Evolutionary conservation across 2,797 vertebrate species (phyloP).

Genomic region (Coracias cyanogaster): DNA sequence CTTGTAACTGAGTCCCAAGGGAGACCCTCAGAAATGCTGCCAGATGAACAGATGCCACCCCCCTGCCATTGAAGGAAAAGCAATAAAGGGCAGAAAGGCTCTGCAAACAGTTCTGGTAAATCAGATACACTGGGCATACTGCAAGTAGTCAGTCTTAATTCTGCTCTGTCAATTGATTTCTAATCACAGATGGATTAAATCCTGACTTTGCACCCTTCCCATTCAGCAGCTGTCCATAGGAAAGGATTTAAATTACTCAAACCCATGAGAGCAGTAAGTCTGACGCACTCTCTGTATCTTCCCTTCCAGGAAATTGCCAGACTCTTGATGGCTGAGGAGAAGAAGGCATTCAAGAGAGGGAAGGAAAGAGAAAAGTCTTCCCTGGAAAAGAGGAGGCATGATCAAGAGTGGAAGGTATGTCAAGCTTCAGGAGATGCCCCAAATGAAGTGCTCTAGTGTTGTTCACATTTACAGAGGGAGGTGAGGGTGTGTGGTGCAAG

Average conservation of each 20-base stretch:
- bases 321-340: slow-evolving; percentile 93
- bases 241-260: neutral
- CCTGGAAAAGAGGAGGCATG: slow-evolving; percentile 85
- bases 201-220: neutral
- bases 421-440: neutral
- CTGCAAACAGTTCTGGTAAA: neutral
- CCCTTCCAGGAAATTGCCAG: slow-evolving; percentile 91
- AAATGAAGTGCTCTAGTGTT: neutral
- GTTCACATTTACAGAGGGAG: neutral
- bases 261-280: neutral
- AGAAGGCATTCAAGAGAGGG: slow-evolving; percentile 88
- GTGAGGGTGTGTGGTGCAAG: neutral
- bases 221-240: neutral
- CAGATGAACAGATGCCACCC: neutral
- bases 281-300: neutral
- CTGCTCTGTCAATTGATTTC: neutral
- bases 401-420: slow-evolving; percentile 87
- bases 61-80: neutral
- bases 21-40: neutral
- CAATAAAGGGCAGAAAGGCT: neutral
- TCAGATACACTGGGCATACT: neutral
- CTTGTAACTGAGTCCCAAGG: neutral
- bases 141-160: neutral
- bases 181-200: neutral
- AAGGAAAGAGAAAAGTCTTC: slow-evolving; percentile 88